A percentile compares a stretch with the other conserved stretches of the same genome.
These are phyloP conservation scores for Papilio dardanus DNA, from an alignment of 1,140 invertebrate species.

Conservation along the genomic window DNA sequence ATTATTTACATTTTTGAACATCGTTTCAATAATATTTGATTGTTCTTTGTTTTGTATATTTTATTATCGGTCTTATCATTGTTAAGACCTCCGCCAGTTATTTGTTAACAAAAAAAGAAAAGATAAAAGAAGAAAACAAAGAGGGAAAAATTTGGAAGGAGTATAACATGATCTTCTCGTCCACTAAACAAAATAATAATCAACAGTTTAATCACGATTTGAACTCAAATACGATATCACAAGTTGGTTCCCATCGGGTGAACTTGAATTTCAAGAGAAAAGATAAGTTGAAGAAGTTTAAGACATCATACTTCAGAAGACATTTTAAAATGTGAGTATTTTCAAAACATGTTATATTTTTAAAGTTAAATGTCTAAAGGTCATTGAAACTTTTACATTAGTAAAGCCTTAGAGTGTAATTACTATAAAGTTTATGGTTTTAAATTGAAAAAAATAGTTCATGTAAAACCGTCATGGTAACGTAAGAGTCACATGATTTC, in stretches of 20 bases:
- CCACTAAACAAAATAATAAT: constrained; percentile 46
- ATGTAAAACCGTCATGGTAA: background rate
- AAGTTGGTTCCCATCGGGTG: constrained; percentile 44
- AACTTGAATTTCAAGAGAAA: constrained; percentile 54
- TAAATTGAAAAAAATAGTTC: background rate
- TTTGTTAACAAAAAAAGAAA: constrained; percentile 5
- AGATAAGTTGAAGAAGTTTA: constrained; percentile 61
- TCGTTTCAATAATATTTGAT: background rate
- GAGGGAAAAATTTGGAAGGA: constrained; percentile 22
- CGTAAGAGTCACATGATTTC: constrained; percentile 7
- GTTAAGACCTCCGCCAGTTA: constrained; percentile 30
- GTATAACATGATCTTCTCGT: constrained; percentile 57
- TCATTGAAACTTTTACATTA: background rate
- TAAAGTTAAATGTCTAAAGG: background rate
- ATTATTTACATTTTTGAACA: background rate
- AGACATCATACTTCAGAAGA: constrained; percentile 55
- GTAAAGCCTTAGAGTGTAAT: background rate
- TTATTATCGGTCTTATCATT: constrained; percentile 33
- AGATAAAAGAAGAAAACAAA: constrained; percentile 11
- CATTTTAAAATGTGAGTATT: constrained; percentile 58
- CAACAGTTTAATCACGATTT: constrained; percentile 9
- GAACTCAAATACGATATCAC: constrained; percentile 39
- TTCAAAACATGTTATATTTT: background rate
- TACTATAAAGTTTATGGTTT: background rate
- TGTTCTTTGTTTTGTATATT: constrained; percentile 12